A percentile compares a stretch with the other conserved stretches of the same genome.
Conservation (phyloP, 2,113 vertebrate genomes). For the Willisornis vidua region DNA sequence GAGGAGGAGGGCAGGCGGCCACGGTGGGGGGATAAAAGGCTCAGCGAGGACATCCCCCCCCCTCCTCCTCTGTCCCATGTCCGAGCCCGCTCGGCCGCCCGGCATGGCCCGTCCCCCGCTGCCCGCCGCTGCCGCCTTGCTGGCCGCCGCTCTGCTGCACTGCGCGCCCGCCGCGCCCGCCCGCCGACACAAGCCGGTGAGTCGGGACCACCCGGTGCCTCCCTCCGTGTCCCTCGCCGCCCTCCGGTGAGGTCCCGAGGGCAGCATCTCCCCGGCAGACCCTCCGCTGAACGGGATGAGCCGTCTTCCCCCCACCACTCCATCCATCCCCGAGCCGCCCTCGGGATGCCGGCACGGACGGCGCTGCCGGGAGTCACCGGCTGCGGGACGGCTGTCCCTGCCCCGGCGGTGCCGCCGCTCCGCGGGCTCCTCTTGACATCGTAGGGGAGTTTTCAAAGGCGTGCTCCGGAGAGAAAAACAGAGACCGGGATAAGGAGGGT, state of each 20-base stretch:
- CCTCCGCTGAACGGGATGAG: neutral
- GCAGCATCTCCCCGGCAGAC: neutral
- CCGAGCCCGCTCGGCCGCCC: conserved; percentile 16
- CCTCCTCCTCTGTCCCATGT: conserved; percentile 22
- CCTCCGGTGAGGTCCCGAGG: neutral
- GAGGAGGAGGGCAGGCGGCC: conserved; percentile 76
- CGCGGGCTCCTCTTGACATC: neutral
- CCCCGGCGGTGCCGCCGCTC: neutral
- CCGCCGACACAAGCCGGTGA: conserved; percentile 76
- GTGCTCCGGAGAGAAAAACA: neutral
- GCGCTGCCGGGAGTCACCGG: neutral
- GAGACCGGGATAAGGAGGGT: neutral
- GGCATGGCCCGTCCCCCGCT: conserved; percentile 20
- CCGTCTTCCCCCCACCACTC: neutral
- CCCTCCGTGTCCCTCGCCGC: neutral
- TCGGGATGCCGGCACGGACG: neutral
- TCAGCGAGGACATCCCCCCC: neutral
- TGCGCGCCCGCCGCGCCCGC: conserved; percentile 47
- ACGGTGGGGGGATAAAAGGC: conserved; percentile 69
- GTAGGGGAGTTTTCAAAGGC: neutral
- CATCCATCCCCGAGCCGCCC: neutral
- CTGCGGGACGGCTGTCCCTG: neutral
- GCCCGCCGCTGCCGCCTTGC: neutral
- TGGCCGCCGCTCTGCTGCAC: conserved; percentile 47
- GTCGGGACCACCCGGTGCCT: conserved; percentile 34